Conservation (phyloP, 1,140 invertebrate species). For the Epicauta chinensis region DNA sequence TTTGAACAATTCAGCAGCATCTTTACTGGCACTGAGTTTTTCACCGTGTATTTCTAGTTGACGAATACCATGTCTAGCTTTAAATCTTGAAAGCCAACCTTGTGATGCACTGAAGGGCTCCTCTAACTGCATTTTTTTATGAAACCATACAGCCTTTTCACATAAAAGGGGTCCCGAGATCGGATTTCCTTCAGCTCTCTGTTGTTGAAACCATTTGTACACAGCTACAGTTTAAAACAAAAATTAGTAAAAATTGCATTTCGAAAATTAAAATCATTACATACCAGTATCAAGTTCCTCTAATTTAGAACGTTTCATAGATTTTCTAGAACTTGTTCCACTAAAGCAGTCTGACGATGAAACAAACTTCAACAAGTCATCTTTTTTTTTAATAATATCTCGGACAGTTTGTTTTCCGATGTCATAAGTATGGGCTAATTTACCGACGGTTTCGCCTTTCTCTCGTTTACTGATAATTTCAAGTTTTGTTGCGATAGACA, state of each 20-base stretch:
- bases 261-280: neutral
- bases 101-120: neutral
- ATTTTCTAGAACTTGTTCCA: too few species aligned
- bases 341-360: neutral
- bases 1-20: too few species aligned
- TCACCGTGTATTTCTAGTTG: neutral
- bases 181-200: neutral
- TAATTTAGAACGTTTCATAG: too few species aligned
- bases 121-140: neutral
- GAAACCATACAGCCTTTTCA: neutral
- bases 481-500: too few species aligned
- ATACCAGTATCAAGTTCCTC: neutral
- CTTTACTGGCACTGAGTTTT: constrained; percentile 2
- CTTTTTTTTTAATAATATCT: neutral
- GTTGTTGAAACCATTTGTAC: neutral
- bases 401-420: neutral
- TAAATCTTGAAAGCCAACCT: neutral
- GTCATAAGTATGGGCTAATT: neutral
- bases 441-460: neutral
- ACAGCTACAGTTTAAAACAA: neutral
- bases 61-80: constrained; percentile 2
- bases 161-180: neutral
- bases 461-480: neutral
- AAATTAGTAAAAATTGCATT: neutral
- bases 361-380: neutral